Percentiles rank a stretch among this genome's conserved stretches.
Conservation (phyloP, 2,888 invertebrate genomes). For the Brachyptera putata region DNA sequence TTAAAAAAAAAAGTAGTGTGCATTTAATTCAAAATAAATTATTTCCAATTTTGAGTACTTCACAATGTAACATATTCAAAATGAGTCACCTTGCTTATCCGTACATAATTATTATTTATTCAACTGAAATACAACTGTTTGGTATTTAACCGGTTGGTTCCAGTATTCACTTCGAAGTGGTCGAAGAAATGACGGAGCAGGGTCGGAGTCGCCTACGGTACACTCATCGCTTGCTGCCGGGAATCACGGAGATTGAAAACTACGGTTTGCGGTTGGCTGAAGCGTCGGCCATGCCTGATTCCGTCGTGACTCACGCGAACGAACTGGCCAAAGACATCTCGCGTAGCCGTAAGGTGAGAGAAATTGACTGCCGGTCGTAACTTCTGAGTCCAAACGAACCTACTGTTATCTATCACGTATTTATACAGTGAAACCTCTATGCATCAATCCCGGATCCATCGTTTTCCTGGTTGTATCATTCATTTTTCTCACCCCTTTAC, state of each 20-base stretch:
- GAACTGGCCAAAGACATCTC: constrained; percentile 40
- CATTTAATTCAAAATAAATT: no score
- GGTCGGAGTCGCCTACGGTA: constrained; percentile 50
- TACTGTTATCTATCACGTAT: no score
- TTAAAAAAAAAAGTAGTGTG: no score
- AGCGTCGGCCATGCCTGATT: constrained; percentile 56
- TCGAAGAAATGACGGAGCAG: constrained; percentile 44
- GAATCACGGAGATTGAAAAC: constrained; percentile 55
- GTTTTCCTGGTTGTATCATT: no score
- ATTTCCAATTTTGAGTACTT: no score
- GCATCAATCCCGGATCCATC: no score
- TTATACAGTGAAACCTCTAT: no score
- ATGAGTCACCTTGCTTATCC: constrained; percentile 1
- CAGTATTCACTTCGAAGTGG: constrained; percentile 46
- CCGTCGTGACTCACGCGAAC: constrained; percentile 52
- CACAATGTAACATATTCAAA: no score
- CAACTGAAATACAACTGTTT: no score
- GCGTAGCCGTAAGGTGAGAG: constrained; percentile 20
- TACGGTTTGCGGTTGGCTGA: constrained; percentile 65
- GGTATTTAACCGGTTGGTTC: no score
- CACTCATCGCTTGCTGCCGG: constrained; percentile 58
- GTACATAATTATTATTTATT: constrained; percentile 27
- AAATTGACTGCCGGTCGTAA: neutral
- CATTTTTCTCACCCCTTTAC: no score
- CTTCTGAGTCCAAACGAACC: no score